phyloP scores from a whole-genome alignment of 2,888 invertebrate genomes.

The Ceriagrion tenellum region DNA sequence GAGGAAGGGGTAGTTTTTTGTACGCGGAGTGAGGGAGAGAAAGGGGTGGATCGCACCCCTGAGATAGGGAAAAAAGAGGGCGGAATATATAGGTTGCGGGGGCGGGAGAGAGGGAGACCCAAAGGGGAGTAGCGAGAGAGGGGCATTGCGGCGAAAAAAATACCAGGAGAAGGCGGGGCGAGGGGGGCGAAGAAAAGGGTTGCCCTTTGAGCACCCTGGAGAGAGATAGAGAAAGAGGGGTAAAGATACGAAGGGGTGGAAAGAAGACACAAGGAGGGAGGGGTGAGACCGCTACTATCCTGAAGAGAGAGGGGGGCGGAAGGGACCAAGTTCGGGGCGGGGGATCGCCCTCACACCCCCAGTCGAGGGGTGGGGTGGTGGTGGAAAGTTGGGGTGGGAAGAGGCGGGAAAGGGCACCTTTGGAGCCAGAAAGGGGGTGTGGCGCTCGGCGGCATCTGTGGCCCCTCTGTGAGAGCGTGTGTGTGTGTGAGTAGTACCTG shows the following conservation, averaged over 20 bases:
- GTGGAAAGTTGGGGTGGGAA: too few relatives aligned
- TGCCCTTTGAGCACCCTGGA: slow-evolving; percentile 58
- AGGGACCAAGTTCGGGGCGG: neutral
- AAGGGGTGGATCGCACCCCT: neutral
- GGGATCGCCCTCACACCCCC: neutral
- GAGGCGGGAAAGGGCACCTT: slow-evolving; percentile 51
- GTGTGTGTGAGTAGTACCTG: neutral
- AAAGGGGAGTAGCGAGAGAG: neutral
- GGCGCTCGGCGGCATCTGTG: neutral
- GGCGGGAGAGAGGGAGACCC: neutral
- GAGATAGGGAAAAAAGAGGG: neutral
- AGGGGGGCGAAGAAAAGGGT: neutral
- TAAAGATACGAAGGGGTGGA: neutral
- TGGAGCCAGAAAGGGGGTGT: slow-evolving; percentile 35
- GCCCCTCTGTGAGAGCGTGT: neutral
- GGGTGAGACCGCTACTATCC: too few relatives aligned
- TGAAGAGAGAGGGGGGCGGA: neutral
- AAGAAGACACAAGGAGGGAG: neutral
- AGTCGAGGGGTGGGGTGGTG: too few relatives aligned
- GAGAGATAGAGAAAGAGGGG: neutral
- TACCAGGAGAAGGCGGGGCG: neutral
- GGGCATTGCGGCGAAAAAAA: slow-evolving; percentile 17
- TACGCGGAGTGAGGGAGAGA: neutral
- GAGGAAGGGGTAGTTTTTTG: neutral
- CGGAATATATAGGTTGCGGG: slow-evolving; percentile 27